These are phyloP conservation scores for Acanthococcus lagerstroemiae DNA, from an alignment of 2,888 invertebrate species.

Conservation along the genomic window DNA sequence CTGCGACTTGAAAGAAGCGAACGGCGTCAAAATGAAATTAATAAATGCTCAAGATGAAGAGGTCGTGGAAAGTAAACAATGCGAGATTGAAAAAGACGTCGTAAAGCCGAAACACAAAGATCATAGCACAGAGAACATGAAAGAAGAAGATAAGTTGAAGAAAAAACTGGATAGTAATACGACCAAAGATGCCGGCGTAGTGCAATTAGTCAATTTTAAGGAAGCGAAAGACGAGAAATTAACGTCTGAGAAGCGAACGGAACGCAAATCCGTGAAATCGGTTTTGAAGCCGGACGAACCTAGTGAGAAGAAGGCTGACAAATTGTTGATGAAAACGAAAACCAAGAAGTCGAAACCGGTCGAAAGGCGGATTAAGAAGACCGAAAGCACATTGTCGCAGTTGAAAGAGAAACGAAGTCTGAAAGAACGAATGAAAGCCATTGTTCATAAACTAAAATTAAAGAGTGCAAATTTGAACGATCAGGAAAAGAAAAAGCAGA, in stretches of 20 bases:
- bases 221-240: conserved; percentile 9
- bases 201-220: not conserved
- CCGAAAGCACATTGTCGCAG: conserved; percentile 1
- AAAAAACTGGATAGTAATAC: conserved; percentile 4
- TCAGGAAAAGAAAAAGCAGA: conserved; percentile 33
- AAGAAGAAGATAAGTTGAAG: conserved; percentile 23
- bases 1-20: conserved; percentile 25
- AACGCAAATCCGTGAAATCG: not conserved
- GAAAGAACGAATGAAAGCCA: conserved; percentile 36
- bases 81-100: conserved; percentile 12
- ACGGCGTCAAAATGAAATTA: conserved; percentile 11
- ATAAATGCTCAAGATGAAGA: conserved; percentile 10
- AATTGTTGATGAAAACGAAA: conserved; percentile 22
- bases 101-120: too few species aligned
- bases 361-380: conserved; percentile 16
- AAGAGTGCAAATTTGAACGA: conserved; percentile 32
- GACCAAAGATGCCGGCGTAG: not conserved
- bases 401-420: conserved; percentile 33
- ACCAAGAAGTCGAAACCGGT: conserved; percentile 22
- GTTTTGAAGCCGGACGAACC: not conserved
- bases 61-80: not conserved
- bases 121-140: conserved; percentile 3
- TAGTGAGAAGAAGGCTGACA: not conserved
- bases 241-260: not conserved
- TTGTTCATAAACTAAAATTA: conserved; percentile 36